phyloP scores from a whole-genome alignment of 2,797 vertebrate genomes.

The Alcedo quadribrachys region DNA sequence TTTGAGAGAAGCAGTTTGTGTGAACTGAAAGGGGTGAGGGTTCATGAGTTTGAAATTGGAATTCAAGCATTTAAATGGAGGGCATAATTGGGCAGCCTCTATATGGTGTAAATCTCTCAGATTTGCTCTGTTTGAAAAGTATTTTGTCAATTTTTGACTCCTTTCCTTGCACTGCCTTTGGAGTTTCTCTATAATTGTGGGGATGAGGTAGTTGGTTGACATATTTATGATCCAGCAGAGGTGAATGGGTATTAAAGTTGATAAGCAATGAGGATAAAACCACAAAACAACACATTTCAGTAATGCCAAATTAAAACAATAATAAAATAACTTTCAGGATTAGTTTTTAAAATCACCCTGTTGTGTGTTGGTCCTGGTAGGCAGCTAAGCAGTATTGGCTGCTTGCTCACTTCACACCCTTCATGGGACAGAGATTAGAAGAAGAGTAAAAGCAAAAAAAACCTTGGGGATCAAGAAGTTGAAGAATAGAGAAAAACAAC shows the following conservation, averaged over 20 bases:
- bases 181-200: not conserved
- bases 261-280: not conserved
- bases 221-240: not conserved
- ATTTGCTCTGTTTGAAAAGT: not conserved
- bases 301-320: not conserved
- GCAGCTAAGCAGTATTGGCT: not conserved
- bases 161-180: not conserved
- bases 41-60: not conserved
- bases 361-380: not conserved
- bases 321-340: not conserved
- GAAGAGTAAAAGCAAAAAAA: not conserved
- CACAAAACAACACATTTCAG: not conserved
- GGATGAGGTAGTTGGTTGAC: not conserved
- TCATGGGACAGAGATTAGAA: not conserved
- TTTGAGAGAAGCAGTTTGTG: not conserved
- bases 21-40: not conserved
- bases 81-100: not conserved
- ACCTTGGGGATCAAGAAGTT: not conserved
- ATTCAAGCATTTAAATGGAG: not conserved
- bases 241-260: not conserved
- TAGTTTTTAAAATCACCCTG: not conserved
- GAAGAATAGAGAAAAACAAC: not conserved
- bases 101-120: not conserved
- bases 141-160: not conserved
- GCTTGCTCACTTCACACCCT: rapidly evolving